Evolutionary conservation across 2,888 invertebrate species (phyloP), one percentile per base, ranked within the genome.

Genomic region (Branchellion lobata): DNA sequence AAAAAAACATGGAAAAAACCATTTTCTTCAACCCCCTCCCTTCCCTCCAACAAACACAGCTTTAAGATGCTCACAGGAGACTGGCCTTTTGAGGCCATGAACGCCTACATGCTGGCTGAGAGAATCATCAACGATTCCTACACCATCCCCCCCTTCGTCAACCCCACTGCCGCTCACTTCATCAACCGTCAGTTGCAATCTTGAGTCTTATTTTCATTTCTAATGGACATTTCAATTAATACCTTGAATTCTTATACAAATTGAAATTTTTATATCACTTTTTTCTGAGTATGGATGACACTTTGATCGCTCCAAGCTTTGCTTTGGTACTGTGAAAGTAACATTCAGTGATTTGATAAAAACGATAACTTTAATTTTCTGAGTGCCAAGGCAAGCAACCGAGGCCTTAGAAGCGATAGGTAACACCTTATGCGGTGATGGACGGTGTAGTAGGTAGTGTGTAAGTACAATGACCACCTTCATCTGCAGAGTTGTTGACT

Each of bases 41-140:
- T n/a, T n/a, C n/a, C n/a, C n/a, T 3, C 21, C 8, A 33, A 31
- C 34, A 34, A 3, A 31, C 2, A 14, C 31, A 77, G 77, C n/a
- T 77, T 65, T 36, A 77, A 65, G 27, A 57, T 77, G 36, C 27
- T 77, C 21, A 65, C 65, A 33, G 77, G 77, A 3, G 34, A 65
- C 1, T 77, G 33, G 51, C 77, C 77, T 0, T 77, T 33, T 24
- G 31, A 77, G 18, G 77, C 77, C 1, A 65, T 77, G 24, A 77
- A 77, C 33, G 77, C 29, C 27, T 77, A 24, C 27, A 31, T 65
- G 18, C 77, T 77, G n/a, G 57, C 57, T n/a, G 61, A 77, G 29
- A 61, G 24, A n/a, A 77, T 77, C 24, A 65, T 77, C n/a, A 34
- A 77, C 24, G 77, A 57, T 18, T 24, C 27, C 21, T 77, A 77